Conservation (phyloP, 1,140 invertebrate genomes). For the Telenomus remus region DNA sequence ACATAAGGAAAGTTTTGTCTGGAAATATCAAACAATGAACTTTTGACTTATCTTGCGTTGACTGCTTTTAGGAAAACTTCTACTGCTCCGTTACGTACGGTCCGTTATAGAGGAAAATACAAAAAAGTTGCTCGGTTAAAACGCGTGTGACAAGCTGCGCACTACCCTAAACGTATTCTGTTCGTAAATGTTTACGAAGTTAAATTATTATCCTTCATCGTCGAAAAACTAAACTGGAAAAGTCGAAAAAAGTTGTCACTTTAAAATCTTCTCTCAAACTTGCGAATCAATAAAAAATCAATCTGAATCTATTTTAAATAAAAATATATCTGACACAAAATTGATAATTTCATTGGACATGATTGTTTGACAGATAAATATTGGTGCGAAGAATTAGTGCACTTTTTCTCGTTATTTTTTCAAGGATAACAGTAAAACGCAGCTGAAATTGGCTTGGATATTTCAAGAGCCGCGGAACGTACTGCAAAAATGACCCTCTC, state of each 20-base stretch:
- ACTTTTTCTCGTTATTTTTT: constrained; percentile 28
- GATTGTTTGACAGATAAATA: constrained; percentile 9
- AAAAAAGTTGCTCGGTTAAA: constrained; percentile 44
- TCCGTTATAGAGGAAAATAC: constrained; percentile 48
- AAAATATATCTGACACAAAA: neutral
- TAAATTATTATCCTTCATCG: neutral
- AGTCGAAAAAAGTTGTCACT: too few relatives aligned
- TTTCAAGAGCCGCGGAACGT: constrained; percentile 55
- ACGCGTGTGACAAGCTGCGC: constrained; percentile 17
- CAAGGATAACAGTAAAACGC: constrained; percentile 51
- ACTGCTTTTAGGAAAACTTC: constrained; percentile 47
- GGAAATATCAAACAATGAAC: constrained; percentile 22
- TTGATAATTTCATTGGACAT: neutral
- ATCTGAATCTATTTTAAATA: neutral
- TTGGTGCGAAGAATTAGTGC: constrained; percentile 8
- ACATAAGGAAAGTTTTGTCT: constrained; percentile 6
- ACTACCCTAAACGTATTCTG: constrained; percentile 34
- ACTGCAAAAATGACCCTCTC: constrained; percentile 55
- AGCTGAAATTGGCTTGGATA: constrained; percentile 45
- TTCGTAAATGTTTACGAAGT: constrained; percentile 2
- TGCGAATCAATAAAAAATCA: neutral
- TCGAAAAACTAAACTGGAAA: too few relatives aligned
- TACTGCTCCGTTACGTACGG: constrained; percentile 33
- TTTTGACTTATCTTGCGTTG: constrained; percentile 37
- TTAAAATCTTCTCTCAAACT: too few relatives aligned